Percentiles rank a stretch among this genome's conserved stretches.
Conservation (phyloP, 2,797 vertebrate species). For the Tachyglossus aculeatus region DNA sequence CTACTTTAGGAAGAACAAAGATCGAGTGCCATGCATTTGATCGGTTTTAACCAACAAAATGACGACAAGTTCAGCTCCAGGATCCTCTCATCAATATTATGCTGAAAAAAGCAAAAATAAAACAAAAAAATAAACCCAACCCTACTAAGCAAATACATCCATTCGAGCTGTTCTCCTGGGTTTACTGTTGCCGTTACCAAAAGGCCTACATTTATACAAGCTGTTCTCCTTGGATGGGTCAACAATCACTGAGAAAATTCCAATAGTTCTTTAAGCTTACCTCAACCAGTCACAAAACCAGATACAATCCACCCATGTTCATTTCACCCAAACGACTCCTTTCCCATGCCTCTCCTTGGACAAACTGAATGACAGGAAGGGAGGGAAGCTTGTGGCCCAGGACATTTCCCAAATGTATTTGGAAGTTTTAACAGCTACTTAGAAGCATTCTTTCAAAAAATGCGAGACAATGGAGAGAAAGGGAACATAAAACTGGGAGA, state of each 20-base stretch:
- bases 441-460: neutral
- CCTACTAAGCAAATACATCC: too few relatives aligned
- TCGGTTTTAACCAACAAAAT: too few relatives aligned
- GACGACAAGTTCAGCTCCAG: too few relatives aligned
- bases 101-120: too few relatives aligned
- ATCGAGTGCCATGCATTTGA: too few relatives aligned
- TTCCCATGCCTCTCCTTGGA: neutral
- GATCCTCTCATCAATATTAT: too few relatives aligned
- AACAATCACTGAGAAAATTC: neutral
- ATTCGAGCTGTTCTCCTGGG: neutral
- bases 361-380: neutral
- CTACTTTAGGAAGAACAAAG: too few relatives aligned
- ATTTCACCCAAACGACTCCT: neutral
- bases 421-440: neutral
- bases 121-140: too few relatives aligned
- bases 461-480: neutral
- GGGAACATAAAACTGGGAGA: neutral
- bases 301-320: neutral
- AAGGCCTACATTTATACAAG: slow-evolving; percentile 9
- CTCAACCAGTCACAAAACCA: neutral
- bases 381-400: neutral
- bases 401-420: neutral
- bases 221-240: neutral
- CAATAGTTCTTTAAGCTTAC: neutral
- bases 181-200: slow-evolving; percentile 21